A percentile compares a stretch with the other conserved stretches of the same genome.
These are phyloP conservation scores for Marmota monax DNA, from an alignment of 2,113 vertebrate species.

Conservation along the genomic window DNA sequence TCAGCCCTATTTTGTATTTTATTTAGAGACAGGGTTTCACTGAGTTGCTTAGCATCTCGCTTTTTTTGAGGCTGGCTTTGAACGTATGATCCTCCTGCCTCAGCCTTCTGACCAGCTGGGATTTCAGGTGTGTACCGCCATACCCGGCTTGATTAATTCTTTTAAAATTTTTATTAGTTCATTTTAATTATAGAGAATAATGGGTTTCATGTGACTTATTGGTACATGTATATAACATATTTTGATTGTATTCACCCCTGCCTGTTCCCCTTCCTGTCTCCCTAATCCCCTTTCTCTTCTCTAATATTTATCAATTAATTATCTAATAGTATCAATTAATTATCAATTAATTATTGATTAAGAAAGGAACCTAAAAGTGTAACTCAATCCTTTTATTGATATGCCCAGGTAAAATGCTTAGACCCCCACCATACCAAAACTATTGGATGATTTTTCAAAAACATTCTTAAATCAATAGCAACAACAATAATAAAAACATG, in stretches of 20 bases:
- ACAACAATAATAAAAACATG: neutral
- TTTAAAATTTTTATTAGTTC: neutral
- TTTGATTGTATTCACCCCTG: neutral
- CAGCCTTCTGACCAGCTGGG: too few relatives aligned
- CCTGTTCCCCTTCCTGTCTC: neutral
- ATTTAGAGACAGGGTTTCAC: too few relatives aligned
- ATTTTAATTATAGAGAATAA: neutral
- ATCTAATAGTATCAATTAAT: neutral
- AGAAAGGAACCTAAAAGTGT: neutral
- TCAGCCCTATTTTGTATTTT: too few relatives aligned
- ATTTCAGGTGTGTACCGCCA: too few relatives aligned
- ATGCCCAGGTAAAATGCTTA: neutral
- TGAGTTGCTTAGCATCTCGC: too few relatives aligned
- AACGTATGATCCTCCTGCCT: too few relatives aligned
- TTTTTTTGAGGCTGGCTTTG: too few relatives aligned
- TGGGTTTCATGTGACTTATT: neutral
- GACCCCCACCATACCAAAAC: neutral
- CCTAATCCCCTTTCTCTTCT: neutral
- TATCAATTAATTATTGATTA: constrained; percentile 9
- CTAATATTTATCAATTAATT: neutral
- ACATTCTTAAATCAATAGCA: neutral
- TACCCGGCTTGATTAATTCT: neutral
- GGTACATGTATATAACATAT: neutral
- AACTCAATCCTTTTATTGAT: neutral
- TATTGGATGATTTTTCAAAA: neutral